These are phyloP conservation scores for Ataeniobius toweri DNA, from an alignment of 2,797 vertebrate species.

Conservation along the genomic window DNA sequence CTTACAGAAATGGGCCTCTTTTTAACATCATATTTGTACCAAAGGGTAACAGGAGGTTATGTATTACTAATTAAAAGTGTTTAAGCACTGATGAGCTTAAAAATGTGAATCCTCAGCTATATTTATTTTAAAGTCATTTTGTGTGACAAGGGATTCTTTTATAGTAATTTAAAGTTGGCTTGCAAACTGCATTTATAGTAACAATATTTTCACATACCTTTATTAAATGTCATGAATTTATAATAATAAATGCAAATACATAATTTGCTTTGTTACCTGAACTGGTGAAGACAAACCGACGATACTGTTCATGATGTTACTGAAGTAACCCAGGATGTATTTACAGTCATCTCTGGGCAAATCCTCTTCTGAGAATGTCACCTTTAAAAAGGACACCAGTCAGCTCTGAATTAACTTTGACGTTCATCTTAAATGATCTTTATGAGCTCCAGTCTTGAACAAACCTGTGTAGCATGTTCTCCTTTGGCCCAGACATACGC, in stretches of 20 bases:
- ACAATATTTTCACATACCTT: no score
- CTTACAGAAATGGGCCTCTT: no score
- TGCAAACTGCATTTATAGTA: background rate
- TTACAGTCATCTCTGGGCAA: conserved; percentile 91
- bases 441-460: background rate
- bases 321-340: conserved; percentile 94
- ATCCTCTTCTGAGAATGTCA: conserved; percentile 91
- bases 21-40: no score
- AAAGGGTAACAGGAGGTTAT: no score
- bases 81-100: background rate
- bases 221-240: no score
- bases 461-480: conserved; percentile 79
- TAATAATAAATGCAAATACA: no score
- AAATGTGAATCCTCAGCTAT: background rate
- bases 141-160: background rate
- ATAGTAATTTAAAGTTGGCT: background rate
- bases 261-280: conserved; percentile 81
- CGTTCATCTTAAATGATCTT: conserved; percentile 1
- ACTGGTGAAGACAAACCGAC: conserved; percentile 91
- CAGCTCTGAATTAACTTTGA: background rate
- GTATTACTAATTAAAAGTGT: no score
- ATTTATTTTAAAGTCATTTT: no score
- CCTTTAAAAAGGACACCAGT: conserved; percentile 69
- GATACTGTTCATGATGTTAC: conserved; percentile 88
- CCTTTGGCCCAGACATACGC: conserved; percentile 93